phyloP scores from a whole-genome alignment of 30 jellyfish, hydroid and myxozoan species.

The Turritopsis dohrnii region DNA sequence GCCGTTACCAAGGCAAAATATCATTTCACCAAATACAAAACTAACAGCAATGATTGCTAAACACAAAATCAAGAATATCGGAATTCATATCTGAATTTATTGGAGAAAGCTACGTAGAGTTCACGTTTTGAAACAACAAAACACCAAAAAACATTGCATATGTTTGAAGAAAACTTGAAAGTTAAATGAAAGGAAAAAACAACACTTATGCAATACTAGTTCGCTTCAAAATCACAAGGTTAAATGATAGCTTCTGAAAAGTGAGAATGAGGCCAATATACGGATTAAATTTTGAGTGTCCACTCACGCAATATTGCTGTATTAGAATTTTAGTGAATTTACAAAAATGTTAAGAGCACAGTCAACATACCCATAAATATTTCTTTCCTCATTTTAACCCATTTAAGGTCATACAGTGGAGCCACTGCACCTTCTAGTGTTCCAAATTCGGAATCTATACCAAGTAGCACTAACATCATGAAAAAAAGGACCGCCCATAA shows the following conservation, averaged over 20 bases:
- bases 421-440: conserved; percentile 96
- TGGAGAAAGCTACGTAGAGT: no score
- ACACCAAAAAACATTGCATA: no score
- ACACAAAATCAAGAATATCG: neutral
- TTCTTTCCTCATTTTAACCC: conserved; percentile 89
- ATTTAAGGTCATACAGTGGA: conserved; percentile 82
- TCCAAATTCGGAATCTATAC: conserved; percentile 93
- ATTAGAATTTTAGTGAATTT: neutral
- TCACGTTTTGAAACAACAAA: no score
- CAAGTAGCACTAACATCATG: conserved; percentile 86
- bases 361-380: conserved; percentile 67
- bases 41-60: conserved; percentile 61
- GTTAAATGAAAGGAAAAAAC: no score
- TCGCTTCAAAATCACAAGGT: no score
- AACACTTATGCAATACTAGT: no score
- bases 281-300: no score
- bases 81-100: neutral
- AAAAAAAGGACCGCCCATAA: conserved; percentile 92
- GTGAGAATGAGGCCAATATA: no score
- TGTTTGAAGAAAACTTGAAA: no score
- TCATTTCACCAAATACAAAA: conserved; percentile 58
- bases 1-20: conserved; percentile 83
- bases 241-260: no score
- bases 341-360: no score
- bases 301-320: neutral